phyloP scores from a whole-genome alignment of 2,888 invertebrate species.

The Ennomos quercinarius region DNA sequence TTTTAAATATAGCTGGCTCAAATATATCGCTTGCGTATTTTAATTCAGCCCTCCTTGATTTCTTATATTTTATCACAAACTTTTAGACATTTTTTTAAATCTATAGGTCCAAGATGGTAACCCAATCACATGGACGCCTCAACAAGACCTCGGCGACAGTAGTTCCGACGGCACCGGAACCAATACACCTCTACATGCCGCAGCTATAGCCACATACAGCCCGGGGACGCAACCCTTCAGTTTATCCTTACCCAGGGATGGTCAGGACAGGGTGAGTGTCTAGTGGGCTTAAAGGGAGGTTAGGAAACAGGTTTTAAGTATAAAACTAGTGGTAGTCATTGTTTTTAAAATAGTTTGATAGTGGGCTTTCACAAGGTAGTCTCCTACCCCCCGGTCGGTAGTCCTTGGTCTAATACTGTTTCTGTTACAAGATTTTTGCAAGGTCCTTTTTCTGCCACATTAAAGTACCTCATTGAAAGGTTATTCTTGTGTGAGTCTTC shows the following conservation, averaged over 20 bases:
- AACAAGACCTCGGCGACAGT: constrained; percentile 92
- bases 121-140: constrained; percentile 89
- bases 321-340: constrained; percentile 5
- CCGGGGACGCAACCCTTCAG: constrained; percentile 89
- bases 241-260: constrained; percentile 90
- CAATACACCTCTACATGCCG: constrained; percentile 39
- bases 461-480: too few relatives aligned
- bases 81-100: background rate
- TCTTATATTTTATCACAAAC: too few relatives aligned
- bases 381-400: too few relatives aligned
- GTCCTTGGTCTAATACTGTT: constrained; percentile 10
- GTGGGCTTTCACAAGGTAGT: constrained; percentile 17
- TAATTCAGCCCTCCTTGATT: too few relatives aligned
- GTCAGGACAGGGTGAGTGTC: constrained; percentile 69
- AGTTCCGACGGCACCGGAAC: constrained; percentile 78
- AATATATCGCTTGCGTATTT: too few relatives aligned
- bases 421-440: too few relatives aligned
- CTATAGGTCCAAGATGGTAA: constrained; percentile 51
- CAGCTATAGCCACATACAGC: constrained; percentile 66
- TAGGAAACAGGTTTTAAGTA: constrained; percentile 48
- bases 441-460: too few relatives aligned
- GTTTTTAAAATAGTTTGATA: constrained; percentile 6
- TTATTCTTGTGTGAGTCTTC: constrained; percentile 4
- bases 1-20: too few relatives aligned
- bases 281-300: constrained; percentile 62